Base-by-base conservation (phyloP, 2,113 vertebrate species). In the Oreochromis spilurus region DNA sequence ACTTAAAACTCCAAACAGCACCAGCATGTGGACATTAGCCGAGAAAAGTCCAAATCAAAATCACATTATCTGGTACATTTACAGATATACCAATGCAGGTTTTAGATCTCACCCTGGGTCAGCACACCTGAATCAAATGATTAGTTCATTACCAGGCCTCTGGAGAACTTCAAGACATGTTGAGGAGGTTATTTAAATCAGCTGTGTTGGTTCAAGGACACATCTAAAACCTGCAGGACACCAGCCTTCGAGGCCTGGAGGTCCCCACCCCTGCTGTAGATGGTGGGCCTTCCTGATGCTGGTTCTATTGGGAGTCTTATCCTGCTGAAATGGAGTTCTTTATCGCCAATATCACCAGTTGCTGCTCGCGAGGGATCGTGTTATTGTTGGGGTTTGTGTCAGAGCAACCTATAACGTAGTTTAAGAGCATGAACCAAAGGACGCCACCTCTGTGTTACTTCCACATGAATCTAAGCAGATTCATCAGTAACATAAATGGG, bases 281-380 rank as follows among this genome's bases (percentile, higher is more conserved):
- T 55, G 54, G 6, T 55, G 54, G 31, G 2, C 17, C 40, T n/a
- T 4, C 19, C 4, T 53, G 52, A 53, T 4, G 9, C 52, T 45
- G 21, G 13, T 17, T 45, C 67, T 6, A 1, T 9, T 29, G 67
- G 40, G 48, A 17, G 43, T 7, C 9, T 17, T 48, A 29, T 29
- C 14, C 24, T 75, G 24, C 6, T 48, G 24, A 48, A 75, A 50
- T 26, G 40, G 21, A 48, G 43, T 75, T 75, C 43, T 75, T 75
- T 43, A 2, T 75, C 0, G 2, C 43, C 9, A 4, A 29, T 19
- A 2, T 50, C 1, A 1, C 9, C 43, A 50, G 9, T 11, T 50
- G 24, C 43, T 48, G 24, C 0, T 29, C 0, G n/a, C 3, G 11
- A 19, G 9, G 53, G n/a, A 54, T 21, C n/a, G 6, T 48, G 2